Conservation (phyloP, 1,140 invertebrate genomes). For the Lordiphosa stackelbergi region DNA sequence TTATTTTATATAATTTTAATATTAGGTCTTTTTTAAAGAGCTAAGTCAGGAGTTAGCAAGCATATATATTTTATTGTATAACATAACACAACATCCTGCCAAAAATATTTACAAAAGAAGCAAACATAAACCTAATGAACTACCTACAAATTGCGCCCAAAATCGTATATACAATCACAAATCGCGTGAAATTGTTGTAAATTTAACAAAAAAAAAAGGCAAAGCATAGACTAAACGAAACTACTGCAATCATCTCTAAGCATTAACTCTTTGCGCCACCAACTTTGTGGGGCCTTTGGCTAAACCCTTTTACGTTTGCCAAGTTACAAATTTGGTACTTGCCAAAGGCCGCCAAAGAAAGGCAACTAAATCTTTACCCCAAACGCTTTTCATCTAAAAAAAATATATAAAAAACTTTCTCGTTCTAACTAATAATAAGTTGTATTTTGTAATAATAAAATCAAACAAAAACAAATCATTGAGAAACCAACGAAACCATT, state of each 20-base stretch:
- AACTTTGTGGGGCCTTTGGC: constrained; percentile 23
- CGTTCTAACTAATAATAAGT: constrained; percentile 62
- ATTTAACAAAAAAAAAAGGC: constrained; percentile 45
- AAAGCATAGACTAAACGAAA: constrained; percentile 58
- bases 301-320: constrained; percentile 5
- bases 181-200: constrained; percentile 64
- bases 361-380: background rate
- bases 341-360: constrained; percentile 1
- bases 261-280: constrained; percentile 33
- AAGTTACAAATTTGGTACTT: constrained; percentile 18
- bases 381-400: constrained; percentile 12
- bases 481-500: constrained; percentile 47
- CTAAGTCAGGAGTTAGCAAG: constrained; percentile 48
- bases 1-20: constrained; percentile 74
- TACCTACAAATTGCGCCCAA: constrained; percentile 56
- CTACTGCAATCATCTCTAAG: constrained; percentile 40
- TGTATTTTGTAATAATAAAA: constrained; percentile 66
- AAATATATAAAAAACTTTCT: constrained; percentile 26
- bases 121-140: constrained; percentile 41
- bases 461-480: constrained; percentile 20
- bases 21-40: constrained; percentile 59
- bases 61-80: constrained; percentile 37
- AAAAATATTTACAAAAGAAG: constrained; percentile 62
- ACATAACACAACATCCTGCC: constrained; percentile 62
- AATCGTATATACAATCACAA: constrained; percentile 23